Evolutionary conservation across 2,888 invertebrate genomes (phyloP).

Genomic region (Chirona hameri): DNA sequence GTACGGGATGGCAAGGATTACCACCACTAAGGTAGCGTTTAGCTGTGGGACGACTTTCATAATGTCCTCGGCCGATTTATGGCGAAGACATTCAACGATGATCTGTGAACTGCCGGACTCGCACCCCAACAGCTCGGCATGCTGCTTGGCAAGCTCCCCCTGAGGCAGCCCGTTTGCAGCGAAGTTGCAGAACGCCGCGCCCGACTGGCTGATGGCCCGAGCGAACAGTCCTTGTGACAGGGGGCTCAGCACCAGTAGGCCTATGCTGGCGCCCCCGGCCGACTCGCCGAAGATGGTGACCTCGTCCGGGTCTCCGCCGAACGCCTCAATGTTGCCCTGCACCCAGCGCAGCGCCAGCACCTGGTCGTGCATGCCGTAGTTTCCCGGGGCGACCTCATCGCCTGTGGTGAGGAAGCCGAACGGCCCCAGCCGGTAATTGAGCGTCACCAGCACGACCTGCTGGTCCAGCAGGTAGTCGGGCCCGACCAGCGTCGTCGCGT

Average conservation of each 20-base stretch:
- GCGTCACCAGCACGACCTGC: slow-evolving; percentile 37
- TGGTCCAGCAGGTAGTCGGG: slow-evolving; percentile 27
- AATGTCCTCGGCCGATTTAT: slow-evolving; percentile 83
- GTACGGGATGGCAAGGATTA: neutral
- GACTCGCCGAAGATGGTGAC: slow-evolving; percentile 33
- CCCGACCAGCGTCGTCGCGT: slow-evolving; percentile 34
- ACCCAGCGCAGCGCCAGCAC: slow-evolving; percentile 32
- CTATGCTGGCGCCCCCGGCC: slow-evolving; percentile 29
- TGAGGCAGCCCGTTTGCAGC: neutral
- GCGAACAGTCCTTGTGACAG: slow-evolving; percentile 31
- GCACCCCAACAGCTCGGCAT: slow-evolving; percentile 44
- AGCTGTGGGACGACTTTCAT: slow-evolving; percentile 75
- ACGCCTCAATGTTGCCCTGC: slow-evolving; percentile 12
- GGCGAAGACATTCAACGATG: slow-evolving; percentile 82
- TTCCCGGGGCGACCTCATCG: slow-evolving; percentile 30
- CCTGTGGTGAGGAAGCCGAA: slow-evolving; percentile 35
- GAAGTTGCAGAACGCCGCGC: neutral
- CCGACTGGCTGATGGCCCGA: slow-evolving; percentile 29
- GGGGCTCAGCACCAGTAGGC: slow-evolving; percentile 31
- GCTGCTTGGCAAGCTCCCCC: slow-evolving; percentile 79
- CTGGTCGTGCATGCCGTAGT: slow-evolving; percentile 33
- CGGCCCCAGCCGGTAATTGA: slow-evolving; percentile 39
- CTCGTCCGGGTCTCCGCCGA: slow-evolving; percentile 32
- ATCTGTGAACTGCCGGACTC: slow-evolving; percentile 47
- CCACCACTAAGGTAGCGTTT: neutral